A percentile compares a stretch with the other conserved stretches of the same genome.
Evolutionary conservation across 1,140 invertebrate genomes (phyloP).

Genomic region (Radopholus similis): DNA sequence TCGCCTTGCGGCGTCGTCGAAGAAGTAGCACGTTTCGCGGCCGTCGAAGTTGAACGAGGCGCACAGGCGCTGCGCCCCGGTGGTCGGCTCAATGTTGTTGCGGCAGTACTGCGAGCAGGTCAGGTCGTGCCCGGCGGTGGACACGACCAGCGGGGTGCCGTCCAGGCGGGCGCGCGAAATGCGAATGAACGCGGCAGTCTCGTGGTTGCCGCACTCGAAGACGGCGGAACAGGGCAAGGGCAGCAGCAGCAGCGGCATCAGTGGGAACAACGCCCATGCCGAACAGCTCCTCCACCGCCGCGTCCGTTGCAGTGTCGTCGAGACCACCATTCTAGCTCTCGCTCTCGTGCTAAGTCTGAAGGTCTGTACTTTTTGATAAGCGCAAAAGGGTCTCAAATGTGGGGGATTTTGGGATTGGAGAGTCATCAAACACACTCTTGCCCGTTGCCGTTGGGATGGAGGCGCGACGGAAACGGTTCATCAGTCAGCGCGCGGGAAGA

Average conservation of each 20-base stretch:
- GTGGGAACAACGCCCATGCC: too few species aligned
- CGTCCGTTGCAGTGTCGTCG: too few species aligned
- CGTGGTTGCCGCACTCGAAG: constrained; percentile 53
- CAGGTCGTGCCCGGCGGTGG: constrained; percentile 58
- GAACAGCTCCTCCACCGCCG: too few species aligned
- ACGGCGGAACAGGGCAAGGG: constrained; percentile 5
- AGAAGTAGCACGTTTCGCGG: constrained; percentile 59
- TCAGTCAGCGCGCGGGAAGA: constrained; percentile 2
- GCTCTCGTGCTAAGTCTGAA: too few species aligned
- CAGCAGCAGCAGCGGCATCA: neutral
- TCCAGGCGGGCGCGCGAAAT: constrained; percentile 56
- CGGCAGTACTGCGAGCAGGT: constrained; percentile 60
- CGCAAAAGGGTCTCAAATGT: too few species aligned
- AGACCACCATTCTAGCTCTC: too few species aligned
- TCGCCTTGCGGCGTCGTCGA: constrained; percentile 56
- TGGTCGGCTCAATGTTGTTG: constrained; percentile 59
- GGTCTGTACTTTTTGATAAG: too few species aligned
- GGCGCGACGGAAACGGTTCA: neutral
- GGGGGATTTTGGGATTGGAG: too few species aligned
- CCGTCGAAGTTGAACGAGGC: constrained; percentile 60
- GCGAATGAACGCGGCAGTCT: constrained; percentile 58
- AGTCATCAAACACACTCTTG: too few species aligned
- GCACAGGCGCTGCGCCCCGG: constrained; percentile 57
- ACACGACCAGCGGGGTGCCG: constrained; percentile 56
- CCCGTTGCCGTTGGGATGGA: too few species aligned